Evolutionary conservation across 2,113 vertebrate genomes (phyloP).

Genomic region (Oreochromis tanganicae): DNA sequence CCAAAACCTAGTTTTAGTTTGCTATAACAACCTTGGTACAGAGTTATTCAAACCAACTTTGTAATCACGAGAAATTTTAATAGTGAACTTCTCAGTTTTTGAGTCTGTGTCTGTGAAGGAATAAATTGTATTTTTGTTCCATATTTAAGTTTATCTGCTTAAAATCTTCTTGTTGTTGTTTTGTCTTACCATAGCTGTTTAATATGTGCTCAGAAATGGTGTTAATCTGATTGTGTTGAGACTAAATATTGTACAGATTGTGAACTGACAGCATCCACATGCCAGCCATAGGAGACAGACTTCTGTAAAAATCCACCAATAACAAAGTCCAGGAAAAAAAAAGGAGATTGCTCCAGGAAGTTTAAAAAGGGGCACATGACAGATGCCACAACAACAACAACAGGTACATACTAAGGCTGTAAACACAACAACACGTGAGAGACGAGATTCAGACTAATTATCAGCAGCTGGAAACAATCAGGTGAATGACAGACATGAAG

Average conservation of each 20-base stretch:
- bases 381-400: too few relatives aligned
- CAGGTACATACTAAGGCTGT: not conserved
- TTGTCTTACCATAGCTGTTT: not conserved
- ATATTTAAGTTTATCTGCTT: not conserved
- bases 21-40: not conserved
- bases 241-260: not conserved
- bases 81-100: not conserved
- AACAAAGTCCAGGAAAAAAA: not conserved
- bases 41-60: not conserved
- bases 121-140: not conserved
- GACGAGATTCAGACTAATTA: not conserved
- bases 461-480: not conserved
- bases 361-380: too few relatives aligned
- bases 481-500: not conserved
- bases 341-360: too few relatives aligned
- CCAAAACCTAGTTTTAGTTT: not conserved
- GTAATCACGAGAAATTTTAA: not conserved
- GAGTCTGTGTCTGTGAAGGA: not conserved
- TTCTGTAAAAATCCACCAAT: not conserved
- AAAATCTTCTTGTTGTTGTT: not conserved
- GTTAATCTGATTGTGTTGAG: not conserved
- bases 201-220: not conserved
- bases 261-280: not conserved
- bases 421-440: not conserved
- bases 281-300: not conserved